phyloP scores from a whole-genome alignment of 2,797 vertebrate genomes.

The Helostoma temminkii region DNA sequence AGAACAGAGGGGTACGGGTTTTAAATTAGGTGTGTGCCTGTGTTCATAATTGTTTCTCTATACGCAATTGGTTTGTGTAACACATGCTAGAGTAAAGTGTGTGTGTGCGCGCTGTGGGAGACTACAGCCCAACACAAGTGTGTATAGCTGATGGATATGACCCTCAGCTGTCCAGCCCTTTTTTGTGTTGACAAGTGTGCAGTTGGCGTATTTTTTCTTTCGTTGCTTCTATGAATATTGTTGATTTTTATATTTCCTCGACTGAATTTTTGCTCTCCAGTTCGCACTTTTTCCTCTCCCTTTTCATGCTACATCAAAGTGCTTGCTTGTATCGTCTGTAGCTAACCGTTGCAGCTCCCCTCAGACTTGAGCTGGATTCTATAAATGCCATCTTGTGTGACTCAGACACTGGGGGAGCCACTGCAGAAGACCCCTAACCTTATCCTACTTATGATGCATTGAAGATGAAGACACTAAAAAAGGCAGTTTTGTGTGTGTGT shows the following conservation, averaged over 20 bases:
- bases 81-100: slow-evolving; percentile 46
- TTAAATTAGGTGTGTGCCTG: slow-evolving; percentile 19
- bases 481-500: slow-evolving; percentile 1
- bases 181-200: slow-evolving; percentile 59
- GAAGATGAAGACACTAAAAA: slow-evolving; percentile 25
- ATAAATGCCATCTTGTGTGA: slow-evolving; percentile 56
- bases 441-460: slow-evolving; percentile 25
- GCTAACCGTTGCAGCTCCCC: slow-evolving; percentile 46
- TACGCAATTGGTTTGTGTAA: slow-evolving; percentile 31
- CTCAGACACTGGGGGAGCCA: slow-evolving; percentile 46
- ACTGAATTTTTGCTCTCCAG: slow-evolving; percentile 1
- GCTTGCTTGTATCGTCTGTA: slow-evolving; percentile 47
- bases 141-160: slow-evolving; percentile 53
- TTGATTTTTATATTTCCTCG: slow-evolving; percentile 20
- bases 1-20: slow-evolving; percentile 6
- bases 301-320: slow-evolving; percentile 48
- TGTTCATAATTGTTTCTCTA: slow-evolving; percentile 6
- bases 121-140: slow-evolving; percentile 61
- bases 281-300: not conserved
- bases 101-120: slow-evolving; percentile 68
- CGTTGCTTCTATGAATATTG: slow-evolving; percentile 36
- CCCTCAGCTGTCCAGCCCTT: slow-evolving; percentile 59
- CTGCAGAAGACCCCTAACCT: slow-evolving; percentile 37
- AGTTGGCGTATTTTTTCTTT: slow-evolving; percentile 18
- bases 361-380: slow-evolving; percentile 58